phyloP scores from a whole-genome alignment of 2,888 invertebrate species.

The Chloromyia formosa region DNA sequence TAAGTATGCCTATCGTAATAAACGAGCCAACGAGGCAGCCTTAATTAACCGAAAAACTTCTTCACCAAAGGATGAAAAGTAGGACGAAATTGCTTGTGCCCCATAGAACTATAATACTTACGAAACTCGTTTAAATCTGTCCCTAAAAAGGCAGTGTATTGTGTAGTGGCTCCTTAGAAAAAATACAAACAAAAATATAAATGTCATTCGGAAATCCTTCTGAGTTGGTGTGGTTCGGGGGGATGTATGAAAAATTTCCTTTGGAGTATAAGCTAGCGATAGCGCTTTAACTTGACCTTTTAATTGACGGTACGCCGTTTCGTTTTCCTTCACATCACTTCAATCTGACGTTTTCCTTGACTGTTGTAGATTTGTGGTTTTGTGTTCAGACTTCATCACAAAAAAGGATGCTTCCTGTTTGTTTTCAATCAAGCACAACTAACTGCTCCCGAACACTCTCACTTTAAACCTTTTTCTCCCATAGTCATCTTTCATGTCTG shows the following conservation, averaged over 20 bases:
- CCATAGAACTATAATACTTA: slow-evolving; percentile 17
- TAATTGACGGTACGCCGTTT: slow-evolving; percentile 27
- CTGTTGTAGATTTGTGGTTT: not conserved
- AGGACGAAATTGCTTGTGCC: slow-evolving; percentile 3
- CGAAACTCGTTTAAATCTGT: slow-evolving; percentile 1
- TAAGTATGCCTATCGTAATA: not conserved
- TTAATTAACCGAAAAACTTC: slow-evolving; percentile 27
- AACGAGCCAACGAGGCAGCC: not conserved
- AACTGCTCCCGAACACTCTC: not conserved
- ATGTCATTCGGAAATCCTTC: slow-evolving; percentile 20
- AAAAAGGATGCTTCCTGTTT: slow-evolving; percentile 25
- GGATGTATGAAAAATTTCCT: not conserved
- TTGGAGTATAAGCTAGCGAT: not conserved
- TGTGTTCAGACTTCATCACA: slow-evolving; percentile 32
- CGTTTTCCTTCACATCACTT: slow-evolving; percentile 12
- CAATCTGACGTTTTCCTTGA: slow-evolving; percentile 5
- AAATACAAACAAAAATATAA: slow-evolving; percentile 17
- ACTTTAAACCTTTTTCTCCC: not conserved
- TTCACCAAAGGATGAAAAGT: not conserved
- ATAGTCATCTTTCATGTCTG: not conserved
- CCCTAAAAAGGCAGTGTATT: not conserved
- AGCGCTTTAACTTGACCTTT: slow-evolving; percentile 15
- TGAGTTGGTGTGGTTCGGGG: not conserved
- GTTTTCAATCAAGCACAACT: slow-evolving; percentile 15
- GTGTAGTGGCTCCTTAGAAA: not conserved